These are phyloP conservation scores for Brotula barbata DNA, from an alignment of 2,797 vertebrate genomes.

Conservation along the genomic window DNA sequence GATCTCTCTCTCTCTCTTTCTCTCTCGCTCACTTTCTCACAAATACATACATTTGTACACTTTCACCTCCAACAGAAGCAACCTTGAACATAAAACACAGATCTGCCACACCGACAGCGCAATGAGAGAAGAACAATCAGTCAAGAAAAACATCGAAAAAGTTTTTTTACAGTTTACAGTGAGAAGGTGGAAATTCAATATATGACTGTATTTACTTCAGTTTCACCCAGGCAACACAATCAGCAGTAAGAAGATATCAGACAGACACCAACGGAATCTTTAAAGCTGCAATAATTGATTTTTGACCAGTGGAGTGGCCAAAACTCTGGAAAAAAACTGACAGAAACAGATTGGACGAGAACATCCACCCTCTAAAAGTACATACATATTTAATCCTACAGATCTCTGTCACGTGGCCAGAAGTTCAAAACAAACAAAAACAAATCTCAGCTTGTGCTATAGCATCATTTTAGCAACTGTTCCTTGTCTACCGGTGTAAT, in stretches of 20 bases:
- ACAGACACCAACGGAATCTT: conserved; percentile 35
- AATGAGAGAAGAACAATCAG: conserved; percentile 24
- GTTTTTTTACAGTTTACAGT: conserved; percentile 13
- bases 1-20: conserved; percentile 1
- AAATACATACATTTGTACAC: neutral
- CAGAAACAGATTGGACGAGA: too few relatives aligned
- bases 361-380: too few relatives aligned
- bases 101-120: conserved; percentile 22
- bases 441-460: too few relatives aligned
- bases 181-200: conserved; percentile 8
- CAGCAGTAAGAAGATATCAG: conserved; percentile 13
- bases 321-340: too few relatives aligned
- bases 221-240: conserved; percentile 21
- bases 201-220: neutral
- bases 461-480: too few relatives aligned
- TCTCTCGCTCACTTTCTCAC: neutral
- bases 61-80: too few relatives aligned
- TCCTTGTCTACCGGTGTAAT: too few relatives aligned
- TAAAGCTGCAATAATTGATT: conserved; percentile 34
- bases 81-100: conserved; percentile 28
- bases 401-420: too few relatives aligned
- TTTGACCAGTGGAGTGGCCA: too few relatives aligned
- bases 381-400: too few relatives aligned
- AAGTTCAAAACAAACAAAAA: too few relatives aligned
- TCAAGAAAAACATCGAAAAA: conserved; percentile 13